These are phyloP conservation scores for Brachyhypopomus gauderio DNA, from an alignment of 2,113 vertebrate genomes.

Conservation along the genomic window DNA sequence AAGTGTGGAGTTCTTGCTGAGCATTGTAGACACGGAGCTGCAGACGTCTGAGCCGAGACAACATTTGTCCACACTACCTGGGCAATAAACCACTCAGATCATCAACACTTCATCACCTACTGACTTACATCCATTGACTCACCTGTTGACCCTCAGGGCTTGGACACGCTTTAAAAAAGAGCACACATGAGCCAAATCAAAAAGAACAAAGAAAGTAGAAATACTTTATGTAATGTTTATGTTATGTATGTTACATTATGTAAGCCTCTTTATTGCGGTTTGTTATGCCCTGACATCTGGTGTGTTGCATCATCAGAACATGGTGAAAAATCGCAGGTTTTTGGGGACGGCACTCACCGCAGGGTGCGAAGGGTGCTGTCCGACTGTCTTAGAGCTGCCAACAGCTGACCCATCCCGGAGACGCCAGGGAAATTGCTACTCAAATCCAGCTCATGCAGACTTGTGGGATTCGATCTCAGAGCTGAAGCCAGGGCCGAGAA, in stretches of 20 bases:
- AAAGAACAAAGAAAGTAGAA: too few species aligned
- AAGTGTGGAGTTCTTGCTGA: constrained; percentile 11
- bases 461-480: constrained; percentile 22
- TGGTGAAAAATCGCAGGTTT: neutral
- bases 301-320: neutral
- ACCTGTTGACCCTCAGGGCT: too few species aligned
- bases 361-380: constrained; percentile 14
- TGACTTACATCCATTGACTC: neutral
- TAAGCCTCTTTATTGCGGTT: too few species aligned
- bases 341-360: constrained; percentile 23
- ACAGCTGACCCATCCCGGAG: constrained; percentile 12
- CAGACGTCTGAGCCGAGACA: constrained; percentile 25
- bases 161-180: too few species aligned
- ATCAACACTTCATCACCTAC: neutral
- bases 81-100: neutral
- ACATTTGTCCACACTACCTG: constrained; percentile 30
- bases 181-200: too few species aligned
- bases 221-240: too few species aligned
- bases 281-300: neutral
- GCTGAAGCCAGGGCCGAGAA: constrained; percentile 30
- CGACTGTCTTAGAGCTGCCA: neutral
- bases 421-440: constrained; percentile 35
- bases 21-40: neutral
- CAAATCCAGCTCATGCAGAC: constrained; percentile 39
- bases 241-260: too few species aligned